A percentile compares a stretch with the other conserved stretches of the same genome.
Conservation (phyloP, 2,888 invertebrate genomes). For the Cecidostiba fungosa region DNA sequence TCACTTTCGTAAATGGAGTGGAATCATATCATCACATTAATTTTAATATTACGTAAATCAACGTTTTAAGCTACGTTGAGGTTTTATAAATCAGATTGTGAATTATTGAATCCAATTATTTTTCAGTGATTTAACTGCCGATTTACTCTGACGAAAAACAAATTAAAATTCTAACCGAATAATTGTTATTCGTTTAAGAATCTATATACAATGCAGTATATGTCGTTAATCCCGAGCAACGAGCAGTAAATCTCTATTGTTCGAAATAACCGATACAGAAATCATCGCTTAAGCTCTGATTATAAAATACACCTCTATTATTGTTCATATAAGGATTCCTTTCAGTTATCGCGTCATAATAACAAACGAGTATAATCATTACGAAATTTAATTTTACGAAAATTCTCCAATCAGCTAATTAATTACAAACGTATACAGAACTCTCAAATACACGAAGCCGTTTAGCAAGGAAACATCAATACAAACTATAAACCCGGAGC, state of each 20-base stretch:
- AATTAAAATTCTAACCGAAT: no score
- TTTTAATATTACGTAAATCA: constrained; percentile 2
- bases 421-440: neutral
- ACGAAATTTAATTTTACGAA: neutral
- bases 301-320: neutral
- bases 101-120: no score
- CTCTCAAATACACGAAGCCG: neutral
- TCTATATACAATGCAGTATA: no score
- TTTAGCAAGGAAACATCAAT: neutral
- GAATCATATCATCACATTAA: neutral
- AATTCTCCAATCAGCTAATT: neutral
- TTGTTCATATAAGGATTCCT: neutral
- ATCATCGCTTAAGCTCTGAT: neutral
- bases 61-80: neutral
- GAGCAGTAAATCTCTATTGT: neutral
- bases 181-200: no score
- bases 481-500: neutral
- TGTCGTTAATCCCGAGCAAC: neutral
- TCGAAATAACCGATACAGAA: neutral
- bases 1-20: neutral
- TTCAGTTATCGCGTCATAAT: neutral
- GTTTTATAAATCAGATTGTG: neutral
- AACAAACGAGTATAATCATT: neutral
- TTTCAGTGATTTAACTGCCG: no score
- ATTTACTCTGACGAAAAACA: no score